Percentiles rank a stretch among this genome's conserved stretches.
Conservation (phyloP, 2,888 invertebrate genomes). For the Hipparchia sbordonii region DNA sequence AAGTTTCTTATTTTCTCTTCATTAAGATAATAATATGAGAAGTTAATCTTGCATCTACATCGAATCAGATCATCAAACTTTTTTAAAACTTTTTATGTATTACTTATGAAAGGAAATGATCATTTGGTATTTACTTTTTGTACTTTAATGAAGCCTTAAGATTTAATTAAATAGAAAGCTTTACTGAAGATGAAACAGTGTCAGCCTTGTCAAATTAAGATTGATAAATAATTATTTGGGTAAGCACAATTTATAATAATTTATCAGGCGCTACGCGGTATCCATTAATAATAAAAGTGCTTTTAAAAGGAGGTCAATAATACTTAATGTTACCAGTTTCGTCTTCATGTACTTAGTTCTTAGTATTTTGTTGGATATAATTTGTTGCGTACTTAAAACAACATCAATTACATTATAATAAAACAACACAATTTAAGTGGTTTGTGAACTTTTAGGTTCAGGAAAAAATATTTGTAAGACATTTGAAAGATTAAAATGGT, state of each 20-base stretch:
- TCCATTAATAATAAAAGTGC: constrained; percentile 2
- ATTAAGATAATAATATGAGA: constrained; percentile 14
- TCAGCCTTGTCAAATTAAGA: constrained; percentile 24
- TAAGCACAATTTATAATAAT: constrained; percentile 8
- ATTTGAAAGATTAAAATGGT: too few relatives aligned
- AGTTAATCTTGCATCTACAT: constrained; percentile 9
- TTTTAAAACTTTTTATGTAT: not conserved
- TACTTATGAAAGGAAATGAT: not conserved
- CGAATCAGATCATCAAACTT: constrained; percentile 1
- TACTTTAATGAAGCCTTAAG: constrained; percentile 1
- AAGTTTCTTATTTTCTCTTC: constrained; percentile 20
- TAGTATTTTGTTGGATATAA: not conserved
- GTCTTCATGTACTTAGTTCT: not conserved
- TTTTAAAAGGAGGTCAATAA: constrained; percentile 6
- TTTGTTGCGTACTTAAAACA: not conserved
- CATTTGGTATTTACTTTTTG: not conserved
- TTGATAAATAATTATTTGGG: constrained; percentile 13
- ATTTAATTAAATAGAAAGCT: constrained; percentile 28
- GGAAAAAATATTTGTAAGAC: too few relatives aligned
- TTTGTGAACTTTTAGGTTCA: too few relatives aligned
- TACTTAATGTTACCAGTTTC: not conserved
- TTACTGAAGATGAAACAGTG: not conserved
- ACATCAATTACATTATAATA: not conserved
- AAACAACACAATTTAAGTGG: too few relatives aligned
- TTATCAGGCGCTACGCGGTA: not conserved